Conservation (phyloP, 2,113 vertebrate genomes). For the Myiozetetes cayanensis region DNA sequence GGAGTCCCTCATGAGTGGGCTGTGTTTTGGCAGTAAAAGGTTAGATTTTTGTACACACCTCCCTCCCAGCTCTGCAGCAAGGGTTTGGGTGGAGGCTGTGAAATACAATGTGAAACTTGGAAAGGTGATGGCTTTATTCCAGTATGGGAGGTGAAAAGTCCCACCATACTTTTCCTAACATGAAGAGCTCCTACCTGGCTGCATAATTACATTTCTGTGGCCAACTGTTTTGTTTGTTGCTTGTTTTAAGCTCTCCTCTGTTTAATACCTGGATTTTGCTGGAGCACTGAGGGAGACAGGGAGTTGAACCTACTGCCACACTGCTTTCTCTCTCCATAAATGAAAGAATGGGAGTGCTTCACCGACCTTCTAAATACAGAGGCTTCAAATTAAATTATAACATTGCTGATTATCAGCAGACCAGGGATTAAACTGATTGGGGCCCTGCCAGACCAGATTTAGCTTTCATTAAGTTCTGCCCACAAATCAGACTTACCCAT, state of each 20-base stretch:
- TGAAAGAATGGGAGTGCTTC: background rate
- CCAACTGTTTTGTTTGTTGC: background rate
- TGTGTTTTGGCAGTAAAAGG: background rate
- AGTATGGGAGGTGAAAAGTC: background rate
- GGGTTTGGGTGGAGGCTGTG: background rate
- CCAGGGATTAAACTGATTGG: conserved; percentile 62
- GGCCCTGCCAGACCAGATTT: conserved; percentile 50
- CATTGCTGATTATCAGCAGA: conserved; percentile 63
- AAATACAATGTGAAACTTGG: background rate
- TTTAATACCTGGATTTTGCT: background rate
- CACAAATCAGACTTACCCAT: conserved; percentile 35
- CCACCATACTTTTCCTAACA: background rate
- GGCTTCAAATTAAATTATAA: conserved; percentile 68
- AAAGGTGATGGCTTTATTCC: background rate
- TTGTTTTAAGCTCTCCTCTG: background rate
- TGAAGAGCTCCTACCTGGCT: background rate
- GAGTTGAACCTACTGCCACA: background rate
- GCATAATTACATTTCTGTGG: background rate
- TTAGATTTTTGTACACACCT: background rate
- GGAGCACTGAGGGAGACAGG: background rate
- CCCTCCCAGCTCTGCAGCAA: background rate
- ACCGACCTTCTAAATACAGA: conserved; percentile 49
- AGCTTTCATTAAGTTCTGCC: conserved; percentile 59
- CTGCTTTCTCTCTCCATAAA: background rate
- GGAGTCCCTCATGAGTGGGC: background rate